These are phyloP conservation scores for Psittacula echo DNA, from an alignment of 2,797 vertebrate genomes.

Conservation along the genomic window DNA sequence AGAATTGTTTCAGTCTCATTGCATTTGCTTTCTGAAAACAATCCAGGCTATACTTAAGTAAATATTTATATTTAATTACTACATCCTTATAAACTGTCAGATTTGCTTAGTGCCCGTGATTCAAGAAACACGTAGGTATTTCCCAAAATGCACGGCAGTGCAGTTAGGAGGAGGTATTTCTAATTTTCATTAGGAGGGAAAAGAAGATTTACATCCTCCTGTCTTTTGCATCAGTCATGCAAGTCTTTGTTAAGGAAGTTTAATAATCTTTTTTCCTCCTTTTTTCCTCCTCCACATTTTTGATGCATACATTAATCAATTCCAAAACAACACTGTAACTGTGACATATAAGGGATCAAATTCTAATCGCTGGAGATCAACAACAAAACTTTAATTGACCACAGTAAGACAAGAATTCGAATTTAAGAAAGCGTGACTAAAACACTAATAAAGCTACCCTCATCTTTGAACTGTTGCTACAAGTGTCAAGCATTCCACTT, in stretches of 20 bases:
- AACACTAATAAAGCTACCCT: not conserved
- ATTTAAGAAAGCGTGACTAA: not conserved
- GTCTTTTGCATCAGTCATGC: not conserved
- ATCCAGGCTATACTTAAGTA: not conserved
- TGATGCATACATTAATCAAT: not conserved
- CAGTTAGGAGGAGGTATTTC: not conserved
- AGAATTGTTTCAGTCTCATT: not conserved
- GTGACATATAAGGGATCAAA: not conserved
- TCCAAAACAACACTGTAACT: not conserved
- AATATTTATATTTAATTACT: not conserved
- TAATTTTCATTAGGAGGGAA: not conserved
- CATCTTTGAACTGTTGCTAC: not conserved
- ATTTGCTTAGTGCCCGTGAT: not conserved
- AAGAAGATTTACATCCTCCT: not conserved
- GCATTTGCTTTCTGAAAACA: not conserved
- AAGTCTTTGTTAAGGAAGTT: not conserved
- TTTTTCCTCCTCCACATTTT: not conserved
- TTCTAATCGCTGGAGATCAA: not conserved
- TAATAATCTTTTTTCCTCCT: not conserved
- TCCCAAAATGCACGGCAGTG: not conserved
- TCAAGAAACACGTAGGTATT: not conserved
- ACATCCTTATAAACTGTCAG: not conserved
- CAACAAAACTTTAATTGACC: not conserved
- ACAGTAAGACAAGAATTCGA: not conserved
- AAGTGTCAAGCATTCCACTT: not conserved